Base-by-base conservation (phyloP, 1,140 invertebrate species). In the Centruroides sculpturatus region DNA sequence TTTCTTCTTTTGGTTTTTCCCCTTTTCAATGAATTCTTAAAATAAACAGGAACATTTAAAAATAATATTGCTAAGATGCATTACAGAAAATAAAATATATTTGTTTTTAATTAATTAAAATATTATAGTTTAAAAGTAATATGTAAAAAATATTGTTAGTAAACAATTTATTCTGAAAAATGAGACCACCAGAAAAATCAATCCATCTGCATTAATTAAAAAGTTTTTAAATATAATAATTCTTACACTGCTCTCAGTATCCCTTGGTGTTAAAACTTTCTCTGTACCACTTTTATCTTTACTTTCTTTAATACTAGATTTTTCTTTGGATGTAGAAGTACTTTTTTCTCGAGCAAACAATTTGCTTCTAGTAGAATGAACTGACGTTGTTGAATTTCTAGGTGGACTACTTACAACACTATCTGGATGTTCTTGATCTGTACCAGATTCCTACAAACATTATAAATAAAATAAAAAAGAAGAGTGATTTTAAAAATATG, bases 351-450 rank as follows among this genome's bases (percentile, higher is more conserved):
- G n/a, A 59, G 68, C 54, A 63, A 65, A 68, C 66, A 72, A 63
- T 75, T 88, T 87, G 70, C 86, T 83, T 61, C 84, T 84, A 57
- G 82, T 82, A n/a, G 76, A 57, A 56, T 23, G n/a, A 55, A 9
- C 35, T 50, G 55, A 58, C 1, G 35, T 47, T 13, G 12, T 11
- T 6, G 41, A 41, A 41, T 41, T 41, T 41, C 41, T 41, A 8
- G 63, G 63, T 35, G 63, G 63, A 59, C 59, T 64, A 57, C 47
- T 48, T 41, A 55, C 62, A 53, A 58, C 59, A 57, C 56, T 61
- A 59, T 64, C 63, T 23, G 58, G 57, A 59, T 61, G 54, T 59
- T 64, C 63, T 59, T 64, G 63, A 57, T 64, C 63, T 47, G 63
- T 64, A 77, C 62, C 58, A 52, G 58, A 59, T 54, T 63, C 62